Percentiles rank a stretch among this genome's conserved stretches.
Conservation (phyloP, 2,888 invertebrate genomes). For the Nomada ferruginata region DNA sequence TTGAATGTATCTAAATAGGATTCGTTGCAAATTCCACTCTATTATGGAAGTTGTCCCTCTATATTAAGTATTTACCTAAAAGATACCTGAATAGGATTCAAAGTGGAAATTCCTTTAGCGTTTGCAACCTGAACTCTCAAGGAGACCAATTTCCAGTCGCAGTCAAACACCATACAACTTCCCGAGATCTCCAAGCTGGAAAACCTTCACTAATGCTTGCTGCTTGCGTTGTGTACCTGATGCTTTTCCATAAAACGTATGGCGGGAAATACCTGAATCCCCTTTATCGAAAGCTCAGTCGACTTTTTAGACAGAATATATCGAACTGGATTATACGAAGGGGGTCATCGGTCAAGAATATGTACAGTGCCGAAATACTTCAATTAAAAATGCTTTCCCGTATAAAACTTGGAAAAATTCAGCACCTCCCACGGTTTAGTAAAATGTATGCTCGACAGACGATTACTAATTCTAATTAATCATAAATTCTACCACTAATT, state of each 20-base stretch:
- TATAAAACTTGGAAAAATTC: background rate
- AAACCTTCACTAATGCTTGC: background rate
- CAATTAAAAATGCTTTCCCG: background rate
- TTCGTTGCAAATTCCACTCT: slow-evolving; percentile 27
- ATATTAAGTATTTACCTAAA: slow-evolving; percentile 30
- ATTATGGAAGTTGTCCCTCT: slow-evolving; percentile 20
- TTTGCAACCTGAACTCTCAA: slow-evolving; percentile 25
- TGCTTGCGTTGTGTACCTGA: background rate
- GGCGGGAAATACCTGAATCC: slow-evolving; percentile 42
- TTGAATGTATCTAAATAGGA: slow-evolving; percentile 30
- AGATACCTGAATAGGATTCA: slow-evolving; percentile 34
- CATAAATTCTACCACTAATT: background rate
- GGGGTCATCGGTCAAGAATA: slow-evolving; percentile 10
- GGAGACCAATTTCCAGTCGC: slow-evolving; percentile 34
- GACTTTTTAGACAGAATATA: slow-evolving; percentile 46
- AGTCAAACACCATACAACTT: slow-evolving; percentile 12
- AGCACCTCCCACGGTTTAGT: no score
- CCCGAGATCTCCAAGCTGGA: slow-evolving; percentile 17
- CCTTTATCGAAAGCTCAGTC: slow-evolving; percentile 57
- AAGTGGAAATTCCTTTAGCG: slow-evolving; percentile 23
- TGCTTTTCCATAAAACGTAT: slow-evolving; percentile 3
- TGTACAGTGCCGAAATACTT: background rate
- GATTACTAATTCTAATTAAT: slow-evolving; percentile 22
- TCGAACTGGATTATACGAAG: slow-evolving; percentile 44
- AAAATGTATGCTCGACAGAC: slow-evolving; percentile 41